A percentile compares a stretch with the other conserved stretches of the same genome.
These are phyloP conservation scores for Apus apus DNA, from an alignment of 2,113 vertebrate species.

Conservation along the genomic window DNA sequence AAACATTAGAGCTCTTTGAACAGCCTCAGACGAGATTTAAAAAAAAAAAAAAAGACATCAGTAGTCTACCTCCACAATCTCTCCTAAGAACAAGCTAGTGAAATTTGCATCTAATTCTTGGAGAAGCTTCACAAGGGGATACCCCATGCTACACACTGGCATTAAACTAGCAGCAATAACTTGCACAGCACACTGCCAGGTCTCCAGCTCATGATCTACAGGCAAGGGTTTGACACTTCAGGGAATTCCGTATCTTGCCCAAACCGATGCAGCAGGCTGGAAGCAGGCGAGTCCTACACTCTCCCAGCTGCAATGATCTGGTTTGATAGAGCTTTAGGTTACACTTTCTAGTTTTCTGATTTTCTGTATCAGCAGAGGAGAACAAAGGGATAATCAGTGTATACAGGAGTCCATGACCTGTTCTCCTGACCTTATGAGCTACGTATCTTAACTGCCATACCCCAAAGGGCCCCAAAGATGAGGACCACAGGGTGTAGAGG, in stretches of 20 bases:
- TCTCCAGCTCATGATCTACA: neutral
- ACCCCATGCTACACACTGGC: neutral
- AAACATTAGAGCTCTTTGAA: neutral
- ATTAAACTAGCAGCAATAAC: neutral
- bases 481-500: neutral
- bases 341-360: neutral
- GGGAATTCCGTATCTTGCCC: neutral
- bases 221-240: neutral
- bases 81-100: neutral
- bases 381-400: neutral
- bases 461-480: neutral
- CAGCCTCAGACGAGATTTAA: neutral
- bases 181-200: fast-evolving
- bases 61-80: neutral
- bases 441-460: neutral
- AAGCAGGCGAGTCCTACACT: neutral
- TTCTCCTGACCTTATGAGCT: neutral
- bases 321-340: neutral
- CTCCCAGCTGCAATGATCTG: neutral
- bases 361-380: neutral
- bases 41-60: neutral
- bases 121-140: neutral
- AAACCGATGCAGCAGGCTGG: neutral
- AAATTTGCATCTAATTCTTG: neutral
- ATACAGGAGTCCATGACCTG: neutral